phyloP scores from a whole-genome alignment of 2,888 invertebrate species.

The Tetrapedia diversipes region DNA sequence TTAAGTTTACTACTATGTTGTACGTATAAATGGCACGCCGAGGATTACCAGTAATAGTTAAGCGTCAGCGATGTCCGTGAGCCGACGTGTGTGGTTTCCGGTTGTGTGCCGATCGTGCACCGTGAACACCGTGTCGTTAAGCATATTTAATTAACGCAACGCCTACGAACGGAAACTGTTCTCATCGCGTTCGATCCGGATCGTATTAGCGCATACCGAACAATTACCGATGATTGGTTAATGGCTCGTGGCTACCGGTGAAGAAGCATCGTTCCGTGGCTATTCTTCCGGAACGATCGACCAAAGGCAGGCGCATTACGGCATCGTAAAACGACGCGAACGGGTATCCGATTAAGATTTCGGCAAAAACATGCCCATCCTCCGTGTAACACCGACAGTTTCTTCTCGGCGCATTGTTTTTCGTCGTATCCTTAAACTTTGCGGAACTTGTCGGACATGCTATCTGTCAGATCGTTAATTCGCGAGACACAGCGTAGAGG shows the following conservation, averaged over 20 bases:
- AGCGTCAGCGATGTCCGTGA: constrained; percentile 23
- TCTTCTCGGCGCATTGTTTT: not conserved
- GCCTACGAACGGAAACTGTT: constrained; percentile 27
- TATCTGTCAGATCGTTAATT: too few species aligned
- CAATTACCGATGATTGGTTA: constrained; percentile 70
- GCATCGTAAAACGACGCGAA: constrained; percentile 35
- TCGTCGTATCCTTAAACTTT: not conserved
- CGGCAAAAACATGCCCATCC: not conserved
- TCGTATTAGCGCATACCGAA: constrained; percentile 63
- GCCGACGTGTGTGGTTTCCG: constrained; percentile 29
- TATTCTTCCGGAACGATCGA: constrained; percentile 49
- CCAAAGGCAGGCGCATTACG: not conserved
- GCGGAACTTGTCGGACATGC: too few species aligned
- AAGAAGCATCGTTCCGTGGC: constrained; percentile 36
- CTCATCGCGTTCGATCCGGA: constrained; percentile 45
- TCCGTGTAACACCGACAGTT: not conserved
- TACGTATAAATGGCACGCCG: constrained; percentile 47
- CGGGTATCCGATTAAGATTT: not conserved
- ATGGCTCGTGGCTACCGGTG: constrained; percentile 59
- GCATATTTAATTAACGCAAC: constrained; percentile 56
- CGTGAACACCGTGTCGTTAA: constrained; percentile 21
- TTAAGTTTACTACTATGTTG: constrained; percentile 47
- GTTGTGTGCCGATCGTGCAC: constrained; percentile 17
- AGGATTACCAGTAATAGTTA: constrained; percentile 48
- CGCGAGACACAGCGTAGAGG: too few species aligned